Conservation (phyloP, 2,888 invertebrate species). For the Pterostichus niger region DNA sequence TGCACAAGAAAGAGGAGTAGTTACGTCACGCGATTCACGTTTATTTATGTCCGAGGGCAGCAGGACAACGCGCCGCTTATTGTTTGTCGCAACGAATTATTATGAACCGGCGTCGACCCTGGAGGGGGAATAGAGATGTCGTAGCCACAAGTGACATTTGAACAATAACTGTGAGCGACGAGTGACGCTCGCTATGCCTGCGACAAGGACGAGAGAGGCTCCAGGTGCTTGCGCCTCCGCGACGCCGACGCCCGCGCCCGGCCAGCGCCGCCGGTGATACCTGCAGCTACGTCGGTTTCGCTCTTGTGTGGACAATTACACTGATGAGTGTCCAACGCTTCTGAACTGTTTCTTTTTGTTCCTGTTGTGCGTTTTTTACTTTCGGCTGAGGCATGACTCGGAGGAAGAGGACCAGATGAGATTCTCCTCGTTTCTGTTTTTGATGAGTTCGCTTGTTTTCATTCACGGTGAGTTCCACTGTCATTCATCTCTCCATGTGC, state of each 20-base stretch:
- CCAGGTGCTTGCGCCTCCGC: background rate
- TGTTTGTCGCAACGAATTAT: slow-evolving; percentile 45
- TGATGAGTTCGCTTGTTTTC: slow-evolving; percentile 52
- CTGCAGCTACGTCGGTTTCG: background rate
- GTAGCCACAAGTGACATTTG: slow-evolving; percentile 14
- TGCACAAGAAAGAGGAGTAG: slow-evolving; percentile 18
- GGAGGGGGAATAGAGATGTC: slow-evolving; percentile 44
- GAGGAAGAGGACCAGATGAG: slow-evolving; percentile 55
- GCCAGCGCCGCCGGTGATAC: slow-evolving; percentile 12
- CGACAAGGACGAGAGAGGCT: slow-evolving; percentile 14
- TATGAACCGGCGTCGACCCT: slow-evolving; percentile 2
- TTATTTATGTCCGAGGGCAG: slow-evolving; percentile 32
- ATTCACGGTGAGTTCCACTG: slow-evolving; percentile 53
- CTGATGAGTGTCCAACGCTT: slow-evolving; percentile 61
- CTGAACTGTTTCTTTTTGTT: slow-evolving; percentile 63
- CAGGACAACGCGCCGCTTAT: slow-evolving; percentile 24
- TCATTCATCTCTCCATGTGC: too few species aligned
- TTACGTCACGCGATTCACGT: slow-evolving; percentile 34
- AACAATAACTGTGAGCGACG: background rate
- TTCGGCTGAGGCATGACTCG: slow-evolving; percentile 55
- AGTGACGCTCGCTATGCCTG: slow-evolving; percentile 21
- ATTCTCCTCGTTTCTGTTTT: slow-evolving; percentile 32
- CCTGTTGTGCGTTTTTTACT: slow-evolving; percentile 54
- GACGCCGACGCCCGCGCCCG: slow-evolving; percentile 3
- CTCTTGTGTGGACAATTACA: background rate